Base-by-base conservation (phyloP, 2,888 invertebrate genomes). In the Erebia palarica region DNA sequence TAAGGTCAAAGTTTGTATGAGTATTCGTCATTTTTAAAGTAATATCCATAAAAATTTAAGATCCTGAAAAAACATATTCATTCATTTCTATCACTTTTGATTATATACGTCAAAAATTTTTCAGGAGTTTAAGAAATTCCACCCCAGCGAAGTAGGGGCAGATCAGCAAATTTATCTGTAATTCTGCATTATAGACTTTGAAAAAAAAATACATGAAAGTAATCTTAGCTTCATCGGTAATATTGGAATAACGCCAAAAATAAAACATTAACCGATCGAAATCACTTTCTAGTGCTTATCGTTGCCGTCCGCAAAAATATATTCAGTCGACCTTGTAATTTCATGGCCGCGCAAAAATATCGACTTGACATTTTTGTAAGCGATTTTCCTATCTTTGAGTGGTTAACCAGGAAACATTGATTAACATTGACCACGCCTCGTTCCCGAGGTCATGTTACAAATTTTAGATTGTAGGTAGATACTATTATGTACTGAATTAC, bases 311-410 rank as follows among this genome's bases (percentile, higher is more conserved):
- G 86, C 86, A 87, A 87, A 83, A 87, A 89, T 88, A 87, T 83
- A 87, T 83, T 82, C 81, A 79, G 76, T 73, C 80, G 89, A 86
- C 92, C 92, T 92, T 92, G 91, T 85, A 81, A 84, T 78, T 87
- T 90, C 92, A 91, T 81, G 91, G 92, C 82, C 90, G 86, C 82
- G 90, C 91, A 89, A 91, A 92, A 92, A 92, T 92, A 92, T 88
- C 90, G 87, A 89, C 69, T 86, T 91, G 89, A 91, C 91, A 91
- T 91, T 91, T 90, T n/a, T n/a, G n/a, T 89, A 91, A 87, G 88
- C 84, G 87, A 88, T 91, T 91, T 90, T 88, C 90, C 90, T 90
- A 91, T 91, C 87, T 87, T 86, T 84, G 84, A 86, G 87, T 87
- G 85, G 87, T 86, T 88, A 86, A 90, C 91, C 90, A 92, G 92